These are phyloP conservation scores for Entomobrya proxima DNA, from an alignment of 2,888 invertebrate species.

Conservation along the genomic window DNA sequence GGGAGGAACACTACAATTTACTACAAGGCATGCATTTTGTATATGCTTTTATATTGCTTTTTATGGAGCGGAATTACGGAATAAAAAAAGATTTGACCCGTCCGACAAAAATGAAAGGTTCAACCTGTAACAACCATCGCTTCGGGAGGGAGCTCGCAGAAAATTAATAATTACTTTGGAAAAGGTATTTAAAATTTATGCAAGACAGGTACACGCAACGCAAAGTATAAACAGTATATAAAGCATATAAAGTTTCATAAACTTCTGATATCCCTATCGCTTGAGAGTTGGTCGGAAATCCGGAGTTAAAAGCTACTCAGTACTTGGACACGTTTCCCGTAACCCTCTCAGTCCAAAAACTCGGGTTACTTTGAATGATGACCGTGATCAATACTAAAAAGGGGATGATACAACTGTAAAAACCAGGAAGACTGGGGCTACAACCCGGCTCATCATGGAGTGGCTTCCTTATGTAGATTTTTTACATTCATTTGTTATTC, in stretches of 20 bases:
- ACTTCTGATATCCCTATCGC: neutral
- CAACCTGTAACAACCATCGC: neutral
- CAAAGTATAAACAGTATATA: neutral
- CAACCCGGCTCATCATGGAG: neutral
- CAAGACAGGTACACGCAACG: neutral
- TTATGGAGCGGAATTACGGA: too few species aligned
- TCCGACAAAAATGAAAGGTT: too few species aligned
- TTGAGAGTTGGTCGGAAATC: neutral
- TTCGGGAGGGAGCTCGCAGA: neutral
- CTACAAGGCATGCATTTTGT: too few species aligned
- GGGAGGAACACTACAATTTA: too few species aligned
- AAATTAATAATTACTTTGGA: neutral
- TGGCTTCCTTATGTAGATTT: neutral
- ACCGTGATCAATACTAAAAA: slow-evolving; percentile 17
- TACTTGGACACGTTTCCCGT: neutral
- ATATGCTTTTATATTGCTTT: too few species aligned
- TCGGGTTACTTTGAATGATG: neutral
- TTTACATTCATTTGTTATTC: slow-evolving; percentile 26
- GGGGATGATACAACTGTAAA: neutral
- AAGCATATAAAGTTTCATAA: neutral
- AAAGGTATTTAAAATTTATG: slow-evolving; percentile 5
- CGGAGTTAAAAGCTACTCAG: neutral
- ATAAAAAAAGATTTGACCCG: too few species aligned
- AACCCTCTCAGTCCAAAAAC: neutral
- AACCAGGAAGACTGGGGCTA: too few species aligned